phyloP scores from a whole-genome alignment of 2,113 vertebrate genomes.

The Pseudonaja textilis region DNA sequence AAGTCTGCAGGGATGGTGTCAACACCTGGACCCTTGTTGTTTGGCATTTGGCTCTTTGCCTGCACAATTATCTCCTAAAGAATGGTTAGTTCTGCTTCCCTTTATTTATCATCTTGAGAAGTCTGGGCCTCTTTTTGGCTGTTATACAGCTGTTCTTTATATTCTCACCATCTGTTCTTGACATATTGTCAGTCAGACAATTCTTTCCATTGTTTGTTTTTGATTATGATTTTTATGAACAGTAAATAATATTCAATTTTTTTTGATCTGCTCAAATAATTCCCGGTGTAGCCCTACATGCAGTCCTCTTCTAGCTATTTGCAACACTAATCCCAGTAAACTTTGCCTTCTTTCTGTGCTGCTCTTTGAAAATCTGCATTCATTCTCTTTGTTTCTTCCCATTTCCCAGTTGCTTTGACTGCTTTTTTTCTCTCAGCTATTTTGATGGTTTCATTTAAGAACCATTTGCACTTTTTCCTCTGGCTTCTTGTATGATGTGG shows the following conservation, averaged over 20 bases:
- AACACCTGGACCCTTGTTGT: not conserved
- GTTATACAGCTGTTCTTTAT: not conserved
- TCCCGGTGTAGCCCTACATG: not conserved
- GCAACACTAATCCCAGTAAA: not conserved
- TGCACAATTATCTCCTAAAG: not conserved
- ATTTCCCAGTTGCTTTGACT: not conserved
- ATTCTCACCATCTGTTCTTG: not conserved
- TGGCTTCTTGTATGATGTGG: not conserved
- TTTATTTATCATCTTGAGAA: not conserved
- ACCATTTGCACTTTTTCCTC: not conserved
- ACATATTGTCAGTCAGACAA: not conserved
- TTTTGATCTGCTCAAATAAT: not conserved
- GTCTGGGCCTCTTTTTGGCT: not conserved
- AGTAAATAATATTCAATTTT: not conserved
- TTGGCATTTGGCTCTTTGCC: not conserved
- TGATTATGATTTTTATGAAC: not conserved
- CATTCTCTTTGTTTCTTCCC: not conserved
- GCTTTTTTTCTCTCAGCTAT: not conserved
- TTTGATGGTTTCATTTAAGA: not conserved
- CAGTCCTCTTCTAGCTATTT: not conserved
- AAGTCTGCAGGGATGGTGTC: not conserved
- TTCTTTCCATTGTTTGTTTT: not conserved
- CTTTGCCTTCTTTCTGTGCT: not conserved
- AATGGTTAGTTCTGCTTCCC: not conserved
- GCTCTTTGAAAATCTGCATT: not conserved